Conservation (phyloP, 2,888 invertebrate species). For the Mesorhabditis sp. region DNA sequence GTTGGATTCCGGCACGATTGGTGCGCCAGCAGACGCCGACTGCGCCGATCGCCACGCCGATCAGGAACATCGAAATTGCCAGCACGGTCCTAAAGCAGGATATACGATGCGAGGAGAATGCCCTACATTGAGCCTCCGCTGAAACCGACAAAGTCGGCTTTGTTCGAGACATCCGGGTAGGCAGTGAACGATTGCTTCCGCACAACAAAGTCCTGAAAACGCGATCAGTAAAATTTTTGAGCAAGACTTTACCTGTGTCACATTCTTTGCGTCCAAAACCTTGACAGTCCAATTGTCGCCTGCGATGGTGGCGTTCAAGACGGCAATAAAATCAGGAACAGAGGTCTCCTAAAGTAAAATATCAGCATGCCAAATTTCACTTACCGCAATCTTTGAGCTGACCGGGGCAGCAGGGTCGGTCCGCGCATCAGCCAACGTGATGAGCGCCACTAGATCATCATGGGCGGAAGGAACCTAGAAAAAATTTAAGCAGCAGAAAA, state of each 20-base stretch:
- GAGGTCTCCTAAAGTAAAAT: neutral
- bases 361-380: neutral
- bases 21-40: slow-evolving; percentile 31
- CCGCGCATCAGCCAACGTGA: slow-evolving; percentile 12
- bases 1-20: slow-evolving; percentile 32
- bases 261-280: slow-evolving; percentile 3
- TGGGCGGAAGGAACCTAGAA: slow-evolving; percentile 7
- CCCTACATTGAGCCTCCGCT: slow-evolving; percentile 35
- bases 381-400: neutral
- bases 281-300: slow-evolving; percentile 12
- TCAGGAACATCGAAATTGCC: slow-evolving; percentile 33
- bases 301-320: slow-evolving; percentile 12
- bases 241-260: slow-evolving; percentile 16
- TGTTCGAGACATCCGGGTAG: slow-evolving; percentile 12
- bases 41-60: slow-evolving; percentile 31
- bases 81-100: slow-evolving; percentile 20
- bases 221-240: neutral
- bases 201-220: slow-evolving; percentile 23
- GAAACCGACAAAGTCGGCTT: slow-evolving; percentile 19
- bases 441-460: slow-evolving; percentile 7
- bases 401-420: neutral
- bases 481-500: too few relatives aligned
- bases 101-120: neutral
- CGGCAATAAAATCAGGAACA: slow-evolving; percentile 7
- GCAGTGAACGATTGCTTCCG: slow-evolving; percentile 15